Base-by-base conservation (phyloP, 2,888 invertebrate genomes). In the Noctua janthe region DNA sequence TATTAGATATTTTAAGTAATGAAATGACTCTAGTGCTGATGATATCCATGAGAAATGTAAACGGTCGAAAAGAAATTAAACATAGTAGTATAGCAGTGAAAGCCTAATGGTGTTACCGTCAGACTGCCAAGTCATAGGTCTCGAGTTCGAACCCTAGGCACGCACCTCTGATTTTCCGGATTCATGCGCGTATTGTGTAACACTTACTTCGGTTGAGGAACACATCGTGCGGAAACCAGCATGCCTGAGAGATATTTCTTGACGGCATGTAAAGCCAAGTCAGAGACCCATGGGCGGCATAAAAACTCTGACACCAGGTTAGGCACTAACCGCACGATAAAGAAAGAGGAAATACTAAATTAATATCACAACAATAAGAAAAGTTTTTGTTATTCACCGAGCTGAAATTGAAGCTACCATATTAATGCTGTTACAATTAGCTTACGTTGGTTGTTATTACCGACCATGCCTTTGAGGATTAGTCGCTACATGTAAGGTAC, bases 401-500 rank as follows among this genome's bases (percentile, higher is more conserved):
- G 15, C 43, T 62, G 29, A 62, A 54, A 81, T 66, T 64, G 29
- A 39, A 80, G 17, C 70, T 49, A 23, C 35, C 43, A 20, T 59
- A 49, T 35, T 59, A 67, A 54, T 59, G 10, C 59, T 56, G 3
- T 47, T 35, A 82, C 39, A 64, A 47, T 83, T 82, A 71, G 17
- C 15, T 54, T 49, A 69, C 49, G 7, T 71, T 62, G 49, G 59
- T 76, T 35, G 51, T 74, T 81, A 81, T 74, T 74, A 69, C 76
- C 54, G 7, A 77, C 54, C 43, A 56, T 67, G 39, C 78, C 73
- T 75, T 82, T 66, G 80, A 73, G 66, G 56, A 78, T 78, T 74
- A 86, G 71, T 80, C 59, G 51, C 71, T 62, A 51, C 67, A 74
- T 62, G 43, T 71, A 75, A 78, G 49, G 49, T 47, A 72, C 35